A percentile compares a stretch with the other conserved stretches of the same genome.
Evolutionary conservation across 2,888 invertebrate species (phyloP).

Genomic region (Lomographa bimaculata): DNA sequence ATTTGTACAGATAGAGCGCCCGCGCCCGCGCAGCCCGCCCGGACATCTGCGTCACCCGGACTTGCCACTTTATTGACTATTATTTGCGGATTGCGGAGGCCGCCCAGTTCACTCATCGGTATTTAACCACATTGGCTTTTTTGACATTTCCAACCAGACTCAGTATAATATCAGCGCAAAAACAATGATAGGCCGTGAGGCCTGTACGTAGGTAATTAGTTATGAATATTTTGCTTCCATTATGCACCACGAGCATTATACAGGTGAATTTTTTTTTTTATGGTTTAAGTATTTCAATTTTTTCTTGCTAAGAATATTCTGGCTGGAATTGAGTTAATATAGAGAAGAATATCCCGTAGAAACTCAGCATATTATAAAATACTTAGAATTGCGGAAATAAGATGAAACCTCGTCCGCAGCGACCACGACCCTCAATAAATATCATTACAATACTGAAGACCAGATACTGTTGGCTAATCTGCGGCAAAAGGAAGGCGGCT

Average conservation of each 20-base stretch:
- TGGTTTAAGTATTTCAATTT: too few species aligned
- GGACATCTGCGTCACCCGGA: constrained; percentile 63
- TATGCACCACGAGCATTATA: constrained; percentile 14
- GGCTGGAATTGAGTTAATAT: too few species aligned
- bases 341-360: too few species aligned
- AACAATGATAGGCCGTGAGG: too few species aligned
- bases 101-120: constrained; percentile 51
- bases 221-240: too few species aligned
- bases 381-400: constrained; percentile 54
- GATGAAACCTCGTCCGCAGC: constrained; percentile 28
- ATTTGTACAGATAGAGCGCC: constrained; percentile 77
- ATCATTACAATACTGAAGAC: constrained; percentile 43
- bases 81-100: constrained; percentile 67
- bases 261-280: too few species aligned
- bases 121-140: constrained; percentile 34
- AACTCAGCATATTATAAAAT: too few species aligned
- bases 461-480: constrained; percentile 17
- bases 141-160: constrained; percentile 16
- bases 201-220: too few species aligned
- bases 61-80: constrained; percentile 65
- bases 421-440: constrained; percentile 40
- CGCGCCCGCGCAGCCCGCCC: constrained; percentile 45
- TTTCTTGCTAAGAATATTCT: too few species aligned
- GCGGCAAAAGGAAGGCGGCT: constrained; percentile 34
- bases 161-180: constrained; percentile 6